These are phyloP conservation scores for Diploscapter pachys DNA, from an alignment of 1,140 invertebrate species.

Conservation along the genomic window DNA sequence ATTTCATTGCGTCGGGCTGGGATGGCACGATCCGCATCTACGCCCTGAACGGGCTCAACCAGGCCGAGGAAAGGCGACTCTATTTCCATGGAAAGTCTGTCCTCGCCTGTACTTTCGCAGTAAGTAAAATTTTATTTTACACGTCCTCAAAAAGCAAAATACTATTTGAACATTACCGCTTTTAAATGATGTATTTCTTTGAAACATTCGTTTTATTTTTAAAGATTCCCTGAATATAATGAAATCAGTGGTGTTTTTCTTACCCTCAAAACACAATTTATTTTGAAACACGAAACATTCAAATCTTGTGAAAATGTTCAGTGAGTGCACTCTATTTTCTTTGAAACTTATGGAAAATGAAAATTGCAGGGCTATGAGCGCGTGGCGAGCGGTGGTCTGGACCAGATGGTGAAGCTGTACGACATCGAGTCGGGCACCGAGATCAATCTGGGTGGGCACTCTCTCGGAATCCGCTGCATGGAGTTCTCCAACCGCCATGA, in stretches of 20 bases:
- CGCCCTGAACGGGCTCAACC: slow-evolving; percentile 45
- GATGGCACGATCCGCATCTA: slow-evolving; percentile 50
- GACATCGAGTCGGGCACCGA: slow-evolving; percentile 68
- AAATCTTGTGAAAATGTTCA: no score
- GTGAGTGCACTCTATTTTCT: no score
- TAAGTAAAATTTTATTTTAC: slow-evolving; percentile 29
- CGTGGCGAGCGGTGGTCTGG: slow-evolving; percentile 72
- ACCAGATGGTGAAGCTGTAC: slow-evolving; percentile 83
- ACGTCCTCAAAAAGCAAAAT: slow-evolving; percentile 4
- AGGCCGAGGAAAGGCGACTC: slow-evolving; percentile 40
- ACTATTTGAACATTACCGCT: not conserved
- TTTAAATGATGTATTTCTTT: slow-evolving; percentile 38
- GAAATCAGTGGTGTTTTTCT: no score
- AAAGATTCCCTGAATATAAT: no score
- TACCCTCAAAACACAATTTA: no score
- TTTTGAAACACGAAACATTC: no score
- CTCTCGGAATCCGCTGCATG: slow-evolving; percentile 83
- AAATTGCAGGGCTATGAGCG: not conserved
- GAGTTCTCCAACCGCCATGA: slow-evolving; percentile 86
- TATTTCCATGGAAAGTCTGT: slow-evolving; percentile 50
- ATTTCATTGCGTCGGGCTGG: slow-evolving; percentile 48
- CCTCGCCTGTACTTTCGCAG: slow-evolving; percentile 50
- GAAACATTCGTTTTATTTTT: no score
- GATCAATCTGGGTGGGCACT: slow-evolving; percentile 76
- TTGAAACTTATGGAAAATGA: no score